Evolutionary conservation across 2,888 invertebrate genomes (phyloP), one percentile per base, ranked within the genome.

Genomic region (Listrodromus nycthemerus): DNA sequence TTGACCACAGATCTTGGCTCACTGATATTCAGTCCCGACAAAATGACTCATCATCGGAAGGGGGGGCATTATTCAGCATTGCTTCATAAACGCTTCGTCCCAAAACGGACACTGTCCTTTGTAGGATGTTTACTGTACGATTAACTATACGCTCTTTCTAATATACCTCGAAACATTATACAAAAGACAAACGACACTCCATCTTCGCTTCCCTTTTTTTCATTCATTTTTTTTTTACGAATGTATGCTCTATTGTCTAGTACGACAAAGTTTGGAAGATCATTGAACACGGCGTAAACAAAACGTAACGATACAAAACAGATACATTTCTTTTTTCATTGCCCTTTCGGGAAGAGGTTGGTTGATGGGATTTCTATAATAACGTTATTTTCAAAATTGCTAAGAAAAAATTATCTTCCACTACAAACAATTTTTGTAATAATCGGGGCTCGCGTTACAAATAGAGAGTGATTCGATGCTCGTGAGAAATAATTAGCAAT

Each of bases 11-110:
- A 84, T 87, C 78, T 86, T 83, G 81, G 19, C 85, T 86, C 84
- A 86, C 84, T 85, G 69, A 81, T 85, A 80, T 78, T 88, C 77
- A 86, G 74, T 80, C 80, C 80, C 83, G 71, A 74, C 83, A 85
- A 73, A 83, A 83, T 82, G 84, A 88, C 85, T 85, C 75, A 82
- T 82, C 80, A 70, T 45, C 80, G 77, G 69, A 70, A 66, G 75
- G 85, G 85, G 89, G 86, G 19, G 52, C 21, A 21, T 85, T 85
- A 85, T 85, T 89, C 80, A 86, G 83, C 79, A 86, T 89, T 88
- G 82, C 85, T 80, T 82, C 74, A 71, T 83, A 84, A 80, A 82
- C 81, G 78, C 80, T 45, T 69, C 48, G 48, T 69, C 30, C 69
- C 79, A 74, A 86, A 77, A 71, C 70, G 67, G 80, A 83, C 58